A percentile compares a stretch with the other conserved stretches of the same genome.
phyloP scores from a whole-genome alignment of 2,113 vertebrate genomes.

The Campylorhamphus procurvoides region DNA sequence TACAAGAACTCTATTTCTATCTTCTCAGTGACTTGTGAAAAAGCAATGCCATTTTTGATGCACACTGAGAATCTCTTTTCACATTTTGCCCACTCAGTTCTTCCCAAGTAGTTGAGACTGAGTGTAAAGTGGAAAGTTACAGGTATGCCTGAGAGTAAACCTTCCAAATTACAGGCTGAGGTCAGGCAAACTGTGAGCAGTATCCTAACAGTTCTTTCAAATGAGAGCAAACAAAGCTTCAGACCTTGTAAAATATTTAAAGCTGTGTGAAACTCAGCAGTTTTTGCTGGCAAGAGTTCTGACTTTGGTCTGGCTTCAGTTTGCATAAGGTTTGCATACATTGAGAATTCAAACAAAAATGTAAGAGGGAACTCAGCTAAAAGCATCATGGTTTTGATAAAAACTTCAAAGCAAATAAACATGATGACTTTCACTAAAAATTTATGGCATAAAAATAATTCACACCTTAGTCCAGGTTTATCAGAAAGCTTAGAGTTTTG shows the following conservation, averaged over 20 bases:
- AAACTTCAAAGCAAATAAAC: background rate
- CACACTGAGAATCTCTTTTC: background rate
- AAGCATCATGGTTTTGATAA: background rate
- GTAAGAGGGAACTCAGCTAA: background rate
- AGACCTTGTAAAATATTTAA: slow-evolving; percentile 69
- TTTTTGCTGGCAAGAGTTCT: slow-evolving; percentile 29
- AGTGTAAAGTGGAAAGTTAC: slow-evolving; percentile 79
- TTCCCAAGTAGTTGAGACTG: slow-evolving; percentile 1
- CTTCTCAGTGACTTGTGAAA: background rate
- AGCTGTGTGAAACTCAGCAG: slow-evolving; percentile 62
- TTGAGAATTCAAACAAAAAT: slow-evolving; percentile 20
- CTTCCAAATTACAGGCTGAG: slow-evolving; percentile 63
- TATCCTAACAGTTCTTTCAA: slow-evolving; percentile 71
- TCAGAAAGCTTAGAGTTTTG: background rate
- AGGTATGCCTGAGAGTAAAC: slow-evolving; percentile 70
- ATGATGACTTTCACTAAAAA: background rate
- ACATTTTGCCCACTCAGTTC: background rate
- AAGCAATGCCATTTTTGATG: background rate
- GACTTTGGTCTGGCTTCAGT: background rate
- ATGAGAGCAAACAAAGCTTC: slow-evolving; percentile 67
- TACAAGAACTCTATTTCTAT: background rate
- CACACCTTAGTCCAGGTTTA: background rate
- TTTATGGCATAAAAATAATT: background rate
- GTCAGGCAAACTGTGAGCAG: slow-evolving; percentile 65
- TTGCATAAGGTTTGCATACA: background rate